Percentiles rank a stretch among this genome's conserved stretches.
phyloP scores from a whole-genome alignment of 1,140 invertebrate species.

The Drosophila busckii region DNA sequence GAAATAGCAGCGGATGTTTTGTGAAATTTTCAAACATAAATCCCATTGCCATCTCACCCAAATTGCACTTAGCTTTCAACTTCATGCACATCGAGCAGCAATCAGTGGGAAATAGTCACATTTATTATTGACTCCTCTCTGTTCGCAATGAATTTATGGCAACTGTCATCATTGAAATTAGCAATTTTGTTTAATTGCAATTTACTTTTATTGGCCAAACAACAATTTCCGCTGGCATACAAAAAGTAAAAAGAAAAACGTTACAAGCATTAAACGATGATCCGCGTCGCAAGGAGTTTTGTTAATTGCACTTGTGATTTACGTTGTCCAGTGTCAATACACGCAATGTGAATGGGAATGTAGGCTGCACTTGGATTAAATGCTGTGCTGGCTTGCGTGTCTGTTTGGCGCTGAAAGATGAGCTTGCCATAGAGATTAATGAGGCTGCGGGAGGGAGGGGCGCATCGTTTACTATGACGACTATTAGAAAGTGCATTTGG shows the following conservation, averaged over 20 bases:
- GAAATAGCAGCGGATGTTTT: no score
- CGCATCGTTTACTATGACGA: slow-evolving; percentile 3
- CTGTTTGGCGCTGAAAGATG: no score
- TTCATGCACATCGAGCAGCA: slow-evolving; percentile 8
- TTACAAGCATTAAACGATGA: no score
- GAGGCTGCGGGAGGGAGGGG: slow-evolving; percentile 16
- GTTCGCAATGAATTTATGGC: slow-evolving; percentile 48
- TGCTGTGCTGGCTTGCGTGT: slow-evolving; percentile 23
- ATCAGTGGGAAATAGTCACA: neutral
- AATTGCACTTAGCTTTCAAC: neutral
- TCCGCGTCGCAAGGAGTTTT: slow-evolving; percentile 47
- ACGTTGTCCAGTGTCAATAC: slow-evolving; percentile 64
- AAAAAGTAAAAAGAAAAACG: no score
- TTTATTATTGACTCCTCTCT: slow-evolving; percentile 20
- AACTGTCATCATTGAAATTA: slow-evolving; percentile 68
- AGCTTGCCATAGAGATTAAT: slow-evolving; percentile 9
- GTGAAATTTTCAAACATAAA: no score
- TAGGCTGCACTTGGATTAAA: slow-evolving; percentile 28
- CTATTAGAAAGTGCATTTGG: slow-evolving; percentile 53
- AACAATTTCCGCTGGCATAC: slow-evolving; percentile 65
- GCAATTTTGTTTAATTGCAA: slow-evolving; percentile 75
- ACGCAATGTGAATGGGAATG: slow-evolving; percentile 47
- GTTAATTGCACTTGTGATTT: slow-evolving; percentile 73
- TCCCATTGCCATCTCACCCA: no score
- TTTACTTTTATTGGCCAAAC: slow-evolving; percentile 73